Percentiles rank a stretch among this genome's conserved stretches.
These are phyloP conservation scores for Sinocyclocheilus anophthalmus DNA, from an alignment of 2,113 vertebrate species.

Conservation along the genomic window DNA sequence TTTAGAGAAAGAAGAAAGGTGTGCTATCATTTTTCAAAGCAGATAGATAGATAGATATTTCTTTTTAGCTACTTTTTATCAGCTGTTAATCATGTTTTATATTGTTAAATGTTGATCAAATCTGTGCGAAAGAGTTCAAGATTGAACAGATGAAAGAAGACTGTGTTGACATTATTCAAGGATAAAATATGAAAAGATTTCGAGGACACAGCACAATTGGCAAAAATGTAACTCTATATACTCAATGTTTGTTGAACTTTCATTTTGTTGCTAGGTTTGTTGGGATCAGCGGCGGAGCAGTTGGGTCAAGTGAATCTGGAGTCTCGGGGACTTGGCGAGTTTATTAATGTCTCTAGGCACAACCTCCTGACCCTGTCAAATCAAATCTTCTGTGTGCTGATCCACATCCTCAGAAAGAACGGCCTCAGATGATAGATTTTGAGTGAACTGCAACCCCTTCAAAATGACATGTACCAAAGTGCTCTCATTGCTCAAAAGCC, in stretches of 20 bases:
- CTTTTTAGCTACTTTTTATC: no score
- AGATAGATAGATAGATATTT: no score
- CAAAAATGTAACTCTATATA: constrained; percentile 25
- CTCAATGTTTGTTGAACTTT: constrained; percentile 50
- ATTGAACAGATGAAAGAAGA: neutral
- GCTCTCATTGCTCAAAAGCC: constrained; percentile 53
- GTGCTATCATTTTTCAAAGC: no score
- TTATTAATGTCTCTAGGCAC: constrained; percentile 62
- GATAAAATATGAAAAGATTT: constrained; percentile 16
- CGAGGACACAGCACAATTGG: neutral
- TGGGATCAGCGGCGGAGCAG: constrained; percentile 44
- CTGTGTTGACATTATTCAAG: neutral
- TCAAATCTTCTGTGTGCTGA: constrained; percentile 61
- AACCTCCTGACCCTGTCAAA: constrained; percentile 58
- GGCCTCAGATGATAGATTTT: constrained; percentile 58
- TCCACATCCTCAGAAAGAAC: constrained; percentile 52
- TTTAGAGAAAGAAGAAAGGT: no score
- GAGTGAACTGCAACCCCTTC: constrained; percentile 59
- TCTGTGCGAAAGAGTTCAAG: no score
- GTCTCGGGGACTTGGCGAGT: constrained; percentile 47
- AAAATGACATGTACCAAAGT: constrained; percentile 55
- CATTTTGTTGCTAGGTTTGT: constrained; percentile 54
- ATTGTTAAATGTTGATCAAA: no score
- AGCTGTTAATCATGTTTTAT: no score
- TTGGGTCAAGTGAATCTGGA: constrained; percentile 51